Conservation (phyloP, 2,113 vertebrate species). For the Corynorhinus townsendii region DNA sequence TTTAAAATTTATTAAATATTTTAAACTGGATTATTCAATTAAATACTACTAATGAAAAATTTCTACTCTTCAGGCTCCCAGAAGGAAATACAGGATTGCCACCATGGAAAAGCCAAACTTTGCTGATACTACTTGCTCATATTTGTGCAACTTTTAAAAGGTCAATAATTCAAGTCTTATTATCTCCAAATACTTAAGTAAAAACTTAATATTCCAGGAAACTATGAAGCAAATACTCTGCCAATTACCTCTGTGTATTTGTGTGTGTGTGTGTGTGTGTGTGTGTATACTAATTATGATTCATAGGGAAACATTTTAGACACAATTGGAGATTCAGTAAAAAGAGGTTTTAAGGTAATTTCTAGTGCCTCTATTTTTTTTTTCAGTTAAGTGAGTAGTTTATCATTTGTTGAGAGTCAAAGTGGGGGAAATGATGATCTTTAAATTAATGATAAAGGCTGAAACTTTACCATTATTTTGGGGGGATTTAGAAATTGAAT, state of each 20-base stretch:
- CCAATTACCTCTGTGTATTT: not conserved
- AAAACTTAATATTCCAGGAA: not conserved
- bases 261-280: too few species aligned
- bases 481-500: not conserved
- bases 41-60: constrained; percentile 1
- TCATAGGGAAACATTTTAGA: not conserved
- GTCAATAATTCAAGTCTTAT: not conserved
- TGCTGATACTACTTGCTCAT: not conserved
- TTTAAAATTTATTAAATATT: constrained; percentile 11
- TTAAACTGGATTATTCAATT: not conserved
- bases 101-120: not conserved
- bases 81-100: not conserved
- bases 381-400: not conserved
- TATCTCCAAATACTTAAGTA: not conserved
- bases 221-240: not conserved
- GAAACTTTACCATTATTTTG: not conserved
- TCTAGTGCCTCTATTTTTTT: not conserved
- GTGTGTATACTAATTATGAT: not conserved
- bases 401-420: not conserved
- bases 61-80: not conserved
- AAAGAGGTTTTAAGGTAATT: not conserved
- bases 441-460: not conserved
- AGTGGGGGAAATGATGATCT: not conserved
- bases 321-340: not conserved
- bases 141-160: not conserved